phyloP scores from a whole-genome alignment of 2,797 vertebrate species.

The Sitta carolinensis region DNA sequence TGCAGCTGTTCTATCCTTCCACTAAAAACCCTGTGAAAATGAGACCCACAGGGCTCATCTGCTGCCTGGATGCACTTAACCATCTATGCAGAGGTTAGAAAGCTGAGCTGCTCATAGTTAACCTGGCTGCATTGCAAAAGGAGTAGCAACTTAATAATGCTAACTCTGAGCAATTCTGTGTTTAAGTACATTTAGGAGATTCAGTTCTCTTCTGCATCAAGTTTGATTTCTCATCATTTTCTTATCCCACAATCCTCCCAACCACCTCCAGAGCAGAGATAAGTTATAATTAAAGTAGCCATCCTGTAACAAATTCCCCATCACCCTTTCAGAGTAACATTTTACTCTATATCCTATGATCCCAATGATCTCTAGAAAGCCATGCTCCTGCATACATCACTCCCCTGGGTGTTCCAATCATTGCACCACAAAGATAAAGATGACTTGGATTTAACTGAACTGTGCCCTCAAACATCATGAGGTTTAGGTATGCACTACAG shows the following conservation, averaged over 20 bases:
- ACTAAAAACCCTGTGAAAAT: not conserved
- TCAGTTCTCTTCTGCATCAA: not conserved
- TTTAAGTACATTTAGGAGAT: not conserved
- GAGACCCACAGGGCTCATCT: not conserved
- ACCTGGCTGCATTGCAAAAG: not conserved
- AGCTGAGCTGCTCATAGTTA: not conserved
- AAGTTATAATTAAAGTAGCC: not conserved
- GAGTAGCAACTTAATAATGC: not conserved
- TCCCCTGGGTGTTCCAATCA: not conserved
- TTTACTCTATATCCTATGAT: not conserved
- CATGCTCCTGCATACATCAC: not conserved
- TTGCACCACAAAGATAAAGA: not conserved
- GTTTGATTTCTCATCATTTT: not conserved
- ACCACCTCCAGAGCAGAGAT: not conserved
- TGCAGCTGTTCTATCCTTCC: not conserved
- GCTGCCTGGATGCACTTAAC: not conserved
- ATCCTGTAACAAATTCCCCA: not conserved
- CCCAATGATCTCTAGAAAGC: not conserved
- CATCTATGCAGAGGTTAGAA: not conserved
- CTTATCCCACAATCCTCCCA: not conserved
- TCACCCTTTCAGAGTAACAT: not conserved
- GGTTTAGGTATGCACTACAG: not conserved
- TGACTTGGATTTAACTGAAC: not conserved
- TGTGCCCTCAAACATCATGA: not conserved
- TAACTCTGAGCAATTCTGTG: not conserved